Evolutionary conservation across 2,113 vertebrate species (phyloP).

Genomic region (Vombatus ursinus): DNA sequence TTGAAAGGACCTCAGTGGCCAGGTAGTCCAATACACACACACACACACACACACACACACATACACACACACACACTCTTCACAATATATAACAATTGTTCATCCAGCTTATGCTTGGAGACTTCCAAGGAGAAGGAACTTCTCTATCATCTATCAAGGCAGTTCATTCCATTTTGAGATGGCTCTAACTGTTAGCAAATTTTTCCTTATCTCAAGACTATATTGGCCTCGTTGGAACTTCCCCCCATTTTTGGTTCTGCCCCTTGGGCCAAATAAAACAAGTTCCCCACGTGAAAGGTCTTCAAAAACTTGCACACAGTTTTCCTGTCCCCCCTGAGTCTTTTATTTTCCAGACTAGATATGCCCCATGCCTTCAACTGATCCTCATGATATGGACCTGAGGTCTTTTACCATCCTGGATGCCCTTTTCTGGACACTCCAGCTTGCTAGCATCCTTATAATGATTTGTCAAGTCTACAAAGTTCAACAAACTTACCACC

Average conservation of each 20-base stretch:
- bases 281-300: not conserved
- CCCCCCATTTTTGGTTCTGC: not conserved
- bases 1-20: not conserved
- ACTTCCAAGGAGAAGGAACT: not conserved
- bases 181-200: not conserved
- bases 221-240: not conserved
- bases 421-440: not conserved
- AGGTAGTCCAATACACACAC: not conserved
- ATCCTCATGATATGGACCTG: not conserved
- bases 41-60: not conserved
- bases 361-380: not conserved
- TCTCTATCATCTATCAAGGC: not conserved
- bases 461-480: not conserved
- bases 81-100: not conserved
- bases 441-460: not conserved
- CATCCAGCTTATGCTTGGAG: not conserved
- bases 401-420: not conserved
- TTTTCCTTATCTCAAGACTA: not conserved
- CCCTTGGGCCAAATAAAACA: not conserved
- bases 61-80: not conserved
- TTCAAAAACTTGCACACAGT: not conserved
- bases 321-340: not conserved
- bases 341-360: not conserved
- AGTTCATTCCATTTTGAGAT: not conserved
- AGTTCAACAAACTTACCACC: not conserved